These are phyloP conservation scores for Cataglyphis altisquamis DNA, from an alignment of 2,888 invertebrate species.

Conservation along the genomic window DNA sequence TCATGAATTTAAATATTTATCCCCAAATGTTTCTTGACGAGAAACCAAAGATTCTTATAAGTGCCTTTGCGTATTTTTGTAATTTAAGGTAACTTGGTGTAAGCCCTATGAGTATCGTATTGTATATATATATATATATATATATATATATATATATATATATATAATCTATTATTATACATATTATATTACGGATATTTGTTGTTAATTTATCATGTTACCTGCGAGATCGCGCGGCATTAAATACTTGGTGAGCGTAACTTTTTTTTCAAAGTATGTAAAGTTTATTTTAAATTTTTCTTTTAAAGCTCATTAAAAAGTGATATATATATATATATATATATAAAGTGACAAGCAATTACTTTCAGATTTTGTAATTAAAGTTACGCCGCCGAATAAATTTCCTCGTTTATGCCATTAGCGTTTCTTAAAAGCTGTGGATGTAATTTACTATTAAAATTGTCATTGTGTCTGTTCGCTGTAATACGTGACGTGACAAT, in stretches of 20 bases:
- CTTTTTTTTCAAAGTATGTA: not conserved
- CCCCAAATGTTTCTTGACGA: constrained; percentile 36
- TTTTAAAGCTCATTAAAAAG: constrained; percentile 13
- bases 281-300: not conserved
- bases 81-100: constrained; percentile 78
- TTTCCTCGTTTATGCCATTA: constrained; percentile 52
- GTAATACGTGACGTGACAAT: constrained; percentile 79
- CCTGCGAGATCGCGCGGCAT: constrained; percentile 27
- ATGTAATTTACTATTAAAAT: constrained; percentile 57
- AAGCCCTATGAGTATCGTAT: constrained; percentile 65
- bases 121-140: constrained; percentile 31
- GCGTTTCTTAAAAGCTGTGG: constrained; percentile 48
- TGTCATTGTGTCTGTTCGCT: constrained; percentile 69
- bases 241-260: constrained; percentile 23
- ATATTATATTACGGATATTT: constrained; percentile 49
- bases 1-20: constrained; percentile 22
- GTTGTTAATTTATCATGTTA: constrained; percentile 51
- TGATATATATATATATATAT: too few species aligned
- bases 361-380: not conserved
- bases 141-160: too few species aligned
- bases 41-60: constrained; percentile 76
- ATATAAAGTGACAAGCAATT: constrained; percentile 6
- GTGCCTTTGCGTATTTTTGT: constrained; percentile 82
- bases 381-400: constrained; percentile 38
- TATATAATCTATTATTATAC: constrained; percentile 54